phyloP scores from a whole-genome alignment of 2,113 vertebrate genomes.

The Oreotragus oreotragus region DNA sequence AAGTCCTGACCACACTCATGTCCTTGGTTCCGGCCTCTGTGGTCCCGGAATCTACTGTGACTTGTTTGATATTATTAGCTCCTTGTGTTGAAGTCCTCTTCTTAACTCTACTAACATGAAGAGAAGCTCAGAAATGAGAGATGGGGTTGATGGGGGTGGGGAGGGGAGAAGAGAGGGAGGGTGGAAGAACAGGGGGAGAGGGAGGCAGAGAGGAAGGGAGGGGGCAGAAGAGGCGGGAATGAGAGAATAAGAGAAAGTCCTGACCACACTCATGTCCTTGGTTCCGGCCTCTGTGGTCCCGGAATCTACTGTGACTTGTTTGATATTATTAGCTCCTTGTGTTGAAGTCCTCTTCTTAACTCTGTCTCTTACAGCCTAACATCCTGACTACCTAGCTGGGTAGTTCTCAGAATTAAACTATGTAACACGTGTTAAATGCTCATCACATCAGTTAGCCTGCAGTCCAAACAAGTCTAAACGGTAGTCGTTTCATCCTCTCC shows the following conservation, averaged over 20 bases:
- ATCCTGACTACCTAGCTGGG: not conserved
- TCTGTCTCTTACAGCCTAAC: not conserved
- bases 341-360: not conserved
- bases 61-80: not conserved
- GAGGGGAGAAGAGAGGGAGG: accelerated
- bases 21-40: not conserved
- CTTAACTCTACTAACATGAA: no score
- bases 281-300: not conserved
- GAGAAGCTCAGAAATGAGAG: no score
- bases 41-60: not conserved
- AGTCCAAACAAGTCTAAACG: not conserved
- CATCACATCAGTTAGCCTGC: not conserved
- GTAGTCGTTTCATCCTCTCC: not conserved
- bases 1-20: no score
- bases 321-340: not conserved
- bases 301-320: not conserved
- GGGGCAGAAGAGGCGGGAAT: not conserved
- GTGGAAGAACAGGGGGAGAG: not conserved
- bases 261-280: not conserved
- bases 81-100: not conserved
- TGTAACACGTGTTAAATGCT: not conserved
- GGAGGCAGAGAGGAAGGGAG: no score
- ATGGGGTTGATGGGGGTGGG: accelerated
- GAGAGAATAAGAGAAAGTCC: not conserved
- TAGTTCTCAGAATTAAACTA: not conserved